Conservation (phyloP, 2,113 vertebrate species). For the Aplodontia rufa region DNA sequence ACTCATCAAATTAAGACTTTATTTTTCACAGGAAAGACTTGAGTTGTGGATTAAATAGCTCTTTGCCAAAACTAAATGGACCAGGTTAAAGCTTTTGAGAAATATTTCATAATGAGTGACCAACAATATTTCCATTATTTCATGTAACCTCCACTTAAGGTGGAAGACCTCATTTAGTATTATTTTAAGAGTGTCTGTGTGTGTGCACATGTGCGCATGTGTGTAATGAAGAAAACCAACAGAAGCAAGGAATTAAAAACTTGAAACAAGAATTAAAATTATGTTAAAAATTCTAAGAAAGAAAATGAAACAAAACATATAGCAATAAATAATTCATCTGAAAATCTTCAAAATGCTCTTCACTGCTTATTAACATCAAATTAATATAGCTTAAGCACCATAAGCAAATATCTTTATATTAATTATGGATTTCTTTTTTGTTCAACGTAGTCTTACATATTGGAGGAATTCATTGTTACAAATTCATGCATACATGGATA, state of each 20-base stretch:
- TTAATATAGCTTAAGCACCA: slow-evolving; percentile 21
- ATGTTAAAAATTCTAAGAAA: neutral
- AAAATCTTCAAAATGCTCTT: slow-evolving; percentile 18
- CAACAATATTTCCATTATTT: neutral
- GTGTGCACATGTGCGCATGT: neutral
- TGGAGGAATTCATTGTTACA: no score
- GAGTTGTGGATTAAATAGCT: neutral
- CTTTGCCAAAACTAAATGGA: neutral
- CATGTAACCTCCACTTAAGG: neutral
- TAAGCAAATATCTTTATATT: neutral
- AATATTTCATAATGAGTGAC: neutral
- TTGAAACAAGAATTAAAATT: slow-evolving; percentile 8
- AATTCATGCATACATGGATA: no score
- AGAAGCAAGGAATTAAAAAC: neutral
- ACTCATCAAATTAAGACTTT: neutral
- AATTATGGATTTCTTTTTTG: no score
- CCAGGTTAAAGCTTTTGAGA: neutral
- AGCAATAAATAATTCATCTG: neutral
- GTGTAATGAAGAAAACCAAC: neutral
- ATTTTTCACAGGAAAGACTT: neutral
- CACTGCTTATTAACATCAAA: neutral
- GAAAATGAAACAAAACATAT: neutral
- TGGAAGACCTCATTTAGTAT: neutral
- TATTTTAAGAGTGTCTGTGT: no score
- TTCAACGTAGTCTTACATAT: no score